Evolutionary conservation across 2,113 vertebrate species (phyloP), one percentile per base, ranked within the genome.

Genomic region (Cranoglanis bouderius): DNA sequence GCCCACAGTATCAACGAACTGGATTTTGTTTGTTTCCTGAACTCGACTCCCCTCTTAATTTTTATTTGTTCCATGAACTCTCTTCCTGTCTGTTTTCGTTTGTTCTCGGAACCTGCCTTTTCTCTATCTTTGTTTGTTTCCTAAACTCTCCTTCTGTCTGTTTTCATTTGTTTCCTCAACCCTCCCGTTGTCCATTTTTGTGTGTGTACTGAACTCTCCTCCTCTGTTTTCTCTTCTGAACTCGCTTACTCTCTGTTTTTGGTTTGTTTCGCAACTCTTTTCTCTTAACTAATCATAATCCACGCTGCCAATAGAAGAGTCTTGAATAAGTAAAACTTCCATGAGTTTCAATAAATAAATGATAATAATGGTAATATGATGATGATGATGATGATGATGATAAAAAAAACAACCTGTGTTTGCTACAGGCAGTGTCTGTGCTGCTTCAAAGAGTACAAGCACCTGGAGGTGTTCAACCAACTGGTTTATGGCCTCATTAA

Each of bases 401-500:
- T 53, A 53, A 53, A 53, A 65, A 67, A 29, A 18, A 49, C 0
- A 8, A 8, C 46, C 24, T 49, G 2, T 72, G 19, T 59, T 1
- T 61, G 29, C 61, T 94, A 2, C 93, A 99, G 98, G 93, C 98
- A 99, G 94, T 99, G 98, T 97, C 96, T 99, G 53, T 99, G 98
- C 96, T 99, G 98, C 96, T 99, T 99, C 96, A 99, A 99, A 95
- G 98, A 99, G 94, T 99, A 99, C 95, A 99, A 99, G 93, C 98
- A 99, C 94, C 95, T 99, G 96, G 98, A 99, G 94, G 97, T 99
- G 93, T 99, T 99, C 94, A 99, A 98, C 94, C 98, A 99, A 97
- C 96, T 99, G 95, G 98, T 99, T 40, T 99, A 98, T 90, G 97
- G 98, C 87, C 98, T 99, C 95, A 99, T 99, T 94, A 99, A 99